Base-by-base conservation (phyloP, 1,140 invertebrate genomes). In the Drosophila pachea region DNA sequence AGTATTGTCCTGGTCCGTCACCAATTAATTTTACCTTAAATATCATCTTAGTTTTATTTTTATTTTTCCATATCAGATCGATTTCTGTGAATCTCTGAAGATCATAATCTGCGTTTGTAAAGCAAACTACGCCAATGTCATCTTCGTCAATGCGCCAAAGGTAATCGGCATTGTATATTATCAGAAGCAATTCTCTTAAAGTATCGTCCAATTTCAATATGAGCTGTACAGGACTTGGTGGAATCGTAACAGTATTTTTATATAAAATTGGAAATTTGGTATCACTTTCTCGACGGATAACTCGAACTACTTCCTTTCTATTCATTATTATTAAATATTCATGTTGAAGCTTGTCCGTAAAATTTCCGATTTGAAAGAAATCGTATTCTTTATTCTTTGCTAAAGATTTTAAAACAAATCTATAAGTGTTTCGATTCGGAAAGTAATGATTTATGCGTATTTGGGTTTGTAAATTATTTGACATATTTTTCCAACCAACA, bases 1-100 rank as follows among this genome's bases (percentile, higher is more conserved):
- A 91, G 71, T 91, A 91, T 54, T 89, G 78, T 9, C 89, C 90
- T 4, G 90, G 77, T 9, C 78, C 81, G 8, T 89, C 86, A 31
- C 76, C 82, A 5, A 87, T 50, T 4, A 81, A 43, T 56, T 81
- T 77, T 5, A 91, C 5, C 69, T 86, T 60, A 59, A 75, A 78
- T 47, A 90, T 71, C 5, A 73, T 67, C 64, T 82, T 74, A 3
- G 47, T 66, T 12, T 50, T 49, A 9, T 76, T 16, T 31, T 74
- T 42, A 36, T 82, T 78, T 56, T 90, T 73, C 70, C 87, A 88
- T 31, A 74, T 56, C 29, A 74, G 35, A 35, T 82, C 48, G n/a
- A 86, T 68, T 16, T 81, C 72, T 0, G 74, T 76, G n/a, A 31
- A 68, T 49, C 53, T 55, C 12, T 83, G 35, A 16, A 76, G 62